Conservation (phyloP, 2,113 vertebrate genomes). For the Gallinago paraguaiae region DNA sequence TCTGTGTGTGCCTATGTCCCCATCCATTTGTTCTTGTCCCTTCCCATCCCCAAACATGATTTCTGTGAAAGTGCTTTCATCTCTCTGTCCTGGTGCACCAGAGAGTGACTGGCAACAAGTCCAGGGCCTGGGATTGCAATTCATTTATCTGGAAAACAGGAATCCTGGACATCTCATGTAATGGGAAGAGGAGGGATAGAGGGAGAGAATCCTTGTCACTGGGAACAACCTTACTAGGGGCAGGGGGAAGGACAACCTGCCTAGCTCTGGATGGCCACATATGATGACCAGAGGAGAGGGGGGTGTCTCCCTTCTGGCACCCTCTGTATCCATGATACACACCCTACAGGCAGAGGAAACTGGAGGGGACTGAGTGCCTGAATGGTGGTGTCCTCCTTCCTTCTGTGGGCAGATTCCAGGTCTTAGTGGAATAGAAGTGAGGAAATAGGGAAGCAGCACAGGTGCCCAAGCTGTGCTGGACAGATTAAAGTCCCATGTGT, state of each 20-base stretch:
- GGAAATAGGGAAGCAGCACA: background rate
- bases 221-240: background rate
- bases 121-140: background rate
- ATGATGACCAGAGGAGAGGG: background rate
- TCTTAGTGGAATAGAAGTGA: background rate
- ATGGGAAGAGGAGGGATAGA: background rate
- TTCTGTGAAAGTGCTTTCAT: background rate
- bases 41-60: background rate
- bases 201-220: background rate
- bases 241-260: background rate
- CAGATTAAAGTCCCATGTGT: background rate
- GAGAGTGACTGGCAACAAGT: background rate
- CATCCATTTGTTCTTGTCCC: background rate
- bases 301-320: background rate
- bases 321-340: background rate
- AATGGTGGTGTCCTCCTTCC: background rate
- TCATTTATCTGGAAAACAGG: background rate
- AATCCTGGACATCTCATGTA: background rate
- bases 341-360: background rate
- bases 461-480: background rate
- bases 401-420: background rate
- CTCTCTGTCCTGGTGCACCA: background rate
- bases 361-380: background rate
- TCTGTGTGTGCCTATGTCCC: too few species aligned
- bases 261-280: background rate